Conservation (phyloP, 2,797 vertebrate species). For the Clarias pachynema region DNA sequence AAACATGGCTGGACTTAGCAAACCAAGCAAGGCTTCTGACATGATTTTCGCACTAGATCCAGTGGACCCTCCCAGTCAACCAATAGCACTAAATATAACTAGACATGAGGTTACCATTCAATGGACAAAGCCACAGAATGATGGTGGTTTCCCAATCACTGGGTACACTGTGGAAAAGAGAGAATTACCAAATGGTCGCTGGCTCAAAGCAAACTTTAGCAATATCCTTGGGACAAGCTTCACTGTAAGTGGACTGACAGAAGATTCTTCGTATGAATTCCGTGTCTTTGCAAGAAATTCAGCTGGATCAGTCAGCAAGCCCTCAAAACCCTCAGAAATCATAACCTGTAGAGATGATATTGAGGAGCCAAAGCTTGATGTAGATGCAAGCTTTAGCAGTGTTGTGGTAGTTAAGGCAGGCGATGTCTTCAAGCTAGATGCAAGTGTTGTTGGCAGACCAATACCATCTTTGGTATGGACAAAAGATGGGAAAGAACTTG, state of each 20-base stretch:
- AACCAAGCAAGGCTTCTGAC: conserved; percentile 94
- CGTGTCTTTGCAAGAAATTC: conserved; percentile 94
- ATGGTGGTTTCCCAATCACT: conserved; percentile 97
- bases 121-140: conserved; percentile 95
- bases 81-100: conserved; percentile 91
- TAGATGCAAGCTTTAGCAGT: conserved; percentile 90
- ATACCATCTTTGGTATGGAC: conserved; percentile 92
- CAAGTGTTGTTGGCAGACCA: conserved; percentile 89
- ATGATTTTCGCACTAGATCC: conserved; percentile 90
- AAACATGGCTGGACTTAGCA: conserved; percentile 96
- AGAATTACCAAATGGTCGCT: conserved; percentile 92
- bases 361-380: conserved; percentile 91
- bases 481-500: conserved; percentile 95
- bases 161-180: conserved; percentile 95
- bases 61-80: conserved; percentile 92
- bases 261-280: conserved; percentile 96
- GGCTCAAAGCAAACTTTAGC: conserved; percentile 98
- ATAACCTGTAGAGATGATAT: conserved; percentile 95
- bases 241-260: conserved; percentile 93
- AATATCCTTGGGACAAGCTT: conserved; percentile 94
- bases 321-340: conserved; percentile 90
- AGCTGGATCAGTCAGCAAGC: conserved; percentile 89
- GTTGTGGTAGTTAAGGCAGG: conserved; percentile 90
- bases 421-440: conserved; percentile 92
- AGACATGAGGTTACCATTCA: conserved; percentile 93